Base-by-base conservation (phyloP, 2,113 vertebrate genomes). In the Rhinolophus sinicus region DNA sequence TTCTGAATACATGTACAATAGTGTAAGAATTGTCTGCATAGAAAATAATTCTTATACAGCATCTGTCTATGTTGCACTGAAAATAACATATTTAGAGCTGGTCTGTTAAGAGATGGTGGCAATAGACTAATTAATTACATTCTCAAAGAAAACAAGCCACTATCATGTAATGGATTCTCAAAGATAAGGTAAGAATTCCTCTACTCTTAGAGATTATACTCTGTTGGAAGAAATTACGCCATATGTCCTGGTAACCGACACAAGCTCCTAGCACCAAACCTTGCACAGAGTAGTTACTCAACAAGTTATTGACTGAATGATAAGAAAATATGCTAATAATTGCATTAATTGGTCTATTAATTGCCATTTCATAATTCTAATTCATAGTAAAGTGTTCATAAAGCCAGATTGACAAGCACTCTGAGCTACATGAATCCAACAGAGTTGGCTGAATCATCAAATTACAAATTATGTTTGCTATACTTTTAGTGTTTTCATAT, bases 381-480 rank as follows among this genome's bases (percentile, higher is more conserved):
- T 90, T 95, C 60, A 85, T 1, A 89, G 22, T 38, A 82, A 91
- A 6, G 16, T 76, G 19, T 82, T 95, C 24, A 82, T 56, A 97
- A 95, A 84, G 62, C 7, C 22, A 70, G 28, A 69, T 78, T 6
- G 30, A n/a, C 44, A 60, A 78, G 0, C 54, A 8, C 62, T 88
- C n/a, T 84, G 44, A 70, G 14, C 22, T 26, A 84, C 13, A 64
- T 47, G 11, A 90, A 69, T 69, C 50, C 14, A 88, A 94, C 47
- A 62, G 3, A 26, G 15, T 56, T 4, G 60, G 87, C 16, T 77
- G 40, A 83, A 82, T 88, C 47, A 95, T 22, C 28, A 92, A 47
- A 93, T 15, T n/a, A 88, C 38, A 86, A 86, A 60, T 22, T 38
- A 35, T 60, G 8, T 52, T 95, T 92, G 65, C 28, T 62, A 85